Evolutionary conservation across 2,797 vertebrate species (phyloP).

Genomic region (Threskiornis aethiopicus): DNA sequence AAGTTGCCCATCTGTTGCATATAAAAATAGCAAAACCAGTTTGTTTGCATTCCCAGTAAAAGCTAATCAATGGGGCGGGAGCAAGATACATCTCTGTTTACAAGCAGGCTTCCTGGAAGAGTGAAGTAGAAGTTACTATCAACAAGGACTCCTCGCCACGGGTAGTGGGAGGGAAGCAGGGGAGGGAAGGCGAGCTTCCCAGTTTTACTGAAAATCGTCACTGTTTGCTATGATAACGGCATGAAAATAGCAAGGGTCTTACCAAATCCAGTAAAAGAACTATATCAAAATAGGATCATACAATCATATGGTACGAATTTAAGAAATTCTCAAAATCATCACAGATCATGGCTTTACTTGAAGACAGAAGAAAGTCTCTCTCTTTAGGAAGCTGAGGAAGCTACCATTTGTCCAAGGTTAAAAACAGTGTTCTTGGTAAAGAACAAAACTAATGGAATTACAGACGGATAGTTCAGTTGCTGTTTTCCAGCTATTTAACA

Average conservation of each 20-base stretch:
- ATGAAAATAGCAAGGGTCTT: not conserved
- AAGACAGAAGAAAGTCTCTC: not conserved
- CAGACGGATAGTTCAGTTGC: not conserved
- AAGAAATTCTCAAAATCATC: not conserved
- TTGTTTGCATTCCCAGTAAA: constrained; percentile 29
- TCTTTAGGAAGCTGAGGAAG: not conserved
- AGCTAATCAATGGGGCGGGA: not conserved
- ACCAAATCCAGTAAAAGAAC: not conserved
- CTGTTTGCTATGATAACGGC: fast-evolving
- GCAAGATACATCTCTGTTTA: not conserved
- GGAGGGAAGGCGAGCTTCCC: not conserved
- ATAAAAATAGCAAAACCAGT: constrained; percentile 38
- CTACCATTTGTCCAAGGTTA: not conserved
- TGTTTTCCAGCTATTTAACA: not conserved
- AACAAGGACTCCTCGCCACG: not conserved
- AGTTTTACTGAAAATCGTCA: not conserved
- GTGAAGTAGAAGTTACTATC: not conserved
- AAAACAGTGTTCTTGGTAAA: not conserved
- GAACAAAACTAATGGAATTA: not conserved
- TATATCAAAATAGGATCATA: not conserved
- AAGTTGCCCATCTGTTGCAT: not conserved
- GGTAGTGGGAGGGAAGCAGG: not conserved
- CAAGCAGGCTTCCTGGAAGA: not conserved
- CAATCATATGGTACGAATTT: not conserved
- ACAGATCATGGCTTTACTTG: not conserved